Conservation (phyloP, 2,888 invertebrate genomes). For the Eilema caniola region DNA sequence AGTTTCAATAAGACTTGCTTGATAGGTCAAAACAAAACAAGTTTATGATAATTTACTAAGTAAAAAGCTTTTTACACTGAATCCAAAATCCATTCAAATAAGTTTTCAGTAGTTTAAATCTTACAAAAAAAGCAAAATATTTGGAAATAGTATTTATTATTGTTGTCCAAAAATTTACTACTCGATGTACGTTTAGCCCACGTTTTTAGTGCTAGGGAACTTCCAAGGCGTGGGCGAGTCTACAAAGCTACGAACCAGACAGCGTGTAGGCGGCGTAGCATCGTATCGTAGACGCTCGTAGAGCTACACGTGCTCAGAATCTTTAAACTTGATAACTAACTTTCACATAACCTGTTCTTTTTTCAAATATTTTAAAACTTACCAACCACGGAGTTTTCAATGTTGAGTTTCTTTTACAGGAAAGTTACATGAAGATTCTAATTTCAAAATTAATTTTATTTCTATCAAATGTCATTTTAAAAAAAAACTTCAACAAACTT, state of each 20-base stretch:
- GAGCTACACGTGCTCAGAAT: constrained; percentile 65
- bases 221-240: constrained; percentile 81
- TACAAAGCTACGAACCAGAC: constrained; percentile 80
- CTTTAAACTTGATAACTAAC: constrained; percentile 28
- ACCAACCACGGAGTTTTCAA: constrained; percentile 31
- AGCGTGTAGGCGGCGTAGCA: constrained; percentile 79
- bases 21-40: background rate
- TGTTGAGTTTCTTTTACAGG: constrained; percentile 27
- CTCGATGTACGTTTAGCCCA: constrained; percentile 30
- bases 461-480: constrained; percentile 8
- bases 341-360: constrained; percentile 17
- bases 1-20: background rate
- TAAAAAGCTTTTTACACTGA: background rate
- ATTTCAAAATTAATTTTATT: constrained; percentile 20
- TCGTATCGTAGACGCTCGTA: constrained; percentile 72
- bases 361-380: constrained; percentile 34
- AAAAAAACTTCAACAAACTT: constrained; percentile 28
- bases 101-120: background rate
- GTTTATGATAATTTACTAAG: background rate
- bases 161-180: background rate
- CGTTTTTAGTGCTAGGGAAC: constrained; percentile 53
- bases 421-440: constrained; percentile 39
- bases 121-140: no score
- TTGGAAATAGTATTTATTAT: background rate
- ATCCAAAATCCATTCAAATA: background rate